Percentiles rank a stretch among this genome's conserved stretches.
phyloP scores from a whole-genome alignment of 2,888 invertebrate species.

The Panzeria rudis region DNA sequence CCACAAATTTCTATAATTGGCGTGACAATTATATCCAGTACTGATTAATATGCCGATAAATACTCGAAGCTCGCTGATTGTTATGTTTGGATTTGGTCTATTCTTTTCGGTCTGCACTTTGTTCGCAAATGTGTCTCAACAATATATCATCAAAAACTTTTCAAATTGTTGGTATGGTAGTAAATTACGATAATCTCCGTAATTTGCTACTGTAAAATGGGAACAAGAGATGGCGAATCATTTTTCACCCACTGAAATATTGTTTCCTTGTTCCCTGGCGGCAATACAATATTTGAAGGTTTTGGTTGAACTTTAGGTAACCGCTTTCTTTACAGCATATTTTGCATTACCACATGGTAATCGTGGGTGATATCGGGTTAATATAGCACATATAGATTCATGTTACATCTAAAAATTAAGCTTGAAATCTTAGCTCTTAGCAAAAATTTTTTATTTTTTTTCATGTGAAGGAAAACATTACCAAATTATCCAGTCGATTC shows the following conservation, averaged over 20 bases:
- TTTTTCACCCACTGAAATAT: conserved; percentile 48
- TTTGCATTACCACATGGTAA: no score
- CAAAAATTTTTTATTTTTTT: no score
- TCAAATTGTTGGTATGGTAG: no score
- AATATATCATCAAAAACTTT: conserved; percentile 56
- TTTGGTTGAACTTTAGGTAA: conserved; percentile 58
- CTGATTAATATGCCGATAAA: conserved; percentile 46
- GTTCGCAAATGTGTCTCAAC: conserved; percentile 42
- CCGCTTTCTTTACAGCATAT: no score
- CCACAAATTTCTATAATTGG: conserved; percentile 52
- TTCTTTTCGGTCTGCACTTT: conserved; percentile 20
- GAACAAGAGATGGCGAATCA: conserved; percentile 38
- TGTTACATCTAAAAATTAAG: no score
- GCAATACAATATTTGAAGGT: conserved; percentile 34
- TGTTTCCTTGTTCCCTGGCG: conserved; percentile 32
- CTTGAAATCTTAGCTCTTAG: no score
- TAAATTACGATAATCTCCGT: conserved; percentile 51
- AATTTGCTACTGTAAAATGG: conserved; percentile 15
- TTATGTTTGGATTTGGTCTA: conserved; percentile 21
- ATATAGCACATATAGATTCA: no score
- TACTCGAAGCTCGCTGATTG: conserved; percentile 28
- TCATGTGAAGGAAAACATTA: no score
- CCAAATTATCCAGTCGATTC: no score
- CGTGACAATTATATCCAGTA: conserved; percentile 33
- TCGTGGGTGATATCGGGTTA: no score